Evolutionary conservation across 2,888 invertebrate genomes (phyloP).

Genomic region (Cybosia mesomella): DNA sequence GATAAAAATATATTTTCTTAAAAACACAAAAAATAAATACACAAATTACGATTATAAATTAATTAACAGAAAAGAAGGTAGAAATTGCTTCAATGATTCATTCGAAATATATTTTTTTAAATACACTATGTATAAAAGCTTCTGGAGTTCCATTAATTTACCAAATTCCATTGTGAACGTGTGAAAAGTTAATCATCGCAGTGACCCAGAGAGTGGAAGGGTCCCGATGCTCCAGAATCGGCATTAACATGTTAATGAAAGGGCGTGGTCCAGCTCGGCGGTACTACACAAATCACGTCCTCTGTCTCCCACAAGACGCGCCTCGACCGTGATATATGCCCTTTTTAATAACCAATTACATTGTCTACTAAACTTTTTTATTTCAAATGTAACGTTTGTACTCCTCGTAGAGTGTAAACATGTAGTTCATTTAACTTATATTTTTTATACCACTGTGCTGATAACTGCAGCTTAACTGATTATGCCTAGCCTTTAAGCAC

Average conservation of each 20-base stretch:
- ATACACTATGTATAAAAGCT: neutral
- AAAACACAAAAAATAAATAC: neutral
- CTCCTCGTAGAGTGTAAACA: constrained; percentile 21
- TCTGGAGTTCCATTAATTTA: neutral
- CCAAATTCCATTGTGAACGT: constrained; percentile 1
- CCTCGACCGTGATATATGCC: constrained; percentile 75
- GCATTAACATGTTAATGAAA: constrained; percentile 85
- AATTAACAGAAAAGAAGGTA: neutral
- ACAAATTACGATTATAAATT: neutral
- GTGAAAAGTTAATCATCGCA: constrained; percentile 28
- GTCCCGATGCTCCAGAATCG: constrained; percentile 69
- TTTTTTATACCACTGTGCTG: neutral
- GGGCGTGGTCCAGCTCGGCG: constrained; percentile 66
- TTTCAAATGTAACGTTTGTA: constrained; percentile 31
- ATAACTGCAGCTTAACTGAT: neutral
- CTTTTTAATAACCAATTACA: constrained; percentile 84
- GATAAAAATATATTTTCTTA: neutral
- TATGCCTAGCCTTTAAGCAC: neutral
- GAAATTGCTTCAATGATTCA: neutral
- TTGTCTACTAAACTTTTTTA: constrained; percentile 61
- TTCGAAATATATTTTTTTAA: neutral
- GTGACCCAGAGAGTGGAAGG: constrained; percentile 48
- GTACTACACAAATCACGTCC: constrained; percentile 73
- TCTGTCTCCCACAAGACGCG: constrained; percentile 66
- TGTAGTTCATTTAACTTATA: neutral